Conservation (phyloP, 92 coral and sea anemone genomes). For the Palythoa grandis region DNA sequence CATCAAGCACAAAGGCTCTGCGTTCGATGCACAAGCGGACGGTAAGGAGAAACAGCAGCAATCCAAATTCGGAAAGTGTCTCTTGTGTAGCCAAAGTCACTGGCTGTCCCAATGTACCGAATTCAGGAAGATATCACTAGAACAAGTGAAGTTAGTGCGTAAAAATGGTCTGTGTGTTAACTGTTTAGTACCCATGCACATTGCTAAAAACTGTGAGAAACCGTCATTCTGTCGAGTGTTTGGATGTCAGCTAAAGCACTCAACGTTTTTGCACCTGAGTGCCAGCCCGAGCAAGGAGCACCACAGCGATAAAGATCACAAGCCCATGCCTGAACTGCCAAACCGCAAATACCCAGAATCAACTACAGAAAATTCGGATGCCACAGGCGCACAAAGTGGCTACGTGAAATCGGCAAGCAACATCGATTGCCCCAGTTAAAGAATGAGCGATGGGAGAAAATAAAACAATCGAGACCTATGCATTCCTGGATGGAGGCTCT, state of each 20-base stretch:
- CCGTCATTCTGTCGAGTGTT: slow-evolving; percentile 49
- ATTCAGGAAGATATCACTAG: slow-evolving; percentile 46
- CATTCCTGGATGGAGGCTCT: slow-evolving; percentile 74
- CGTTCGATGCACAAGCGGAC: slow-evolving; percentile 46
- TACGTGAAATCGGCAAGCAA: slow-evolving; percentile 36
- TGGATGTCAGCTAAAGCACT: slow-evolving; percentile 66
- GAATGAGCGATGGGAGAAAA: slow-evolving; percentile 58
- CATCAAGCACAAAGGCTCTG: slow-evolving; percentile 36
- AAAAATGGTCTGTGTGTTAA: slow-evolving; percentile 66
- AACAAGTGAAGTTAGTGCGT: slow-evolving; percentile 60
- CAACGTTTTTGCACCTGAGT: slow-evolving; percentile 61
- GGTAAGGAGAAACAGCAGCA: slow-evolving; percentile 20
- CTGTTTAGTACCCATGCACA: slow-evolving; percentile 62
- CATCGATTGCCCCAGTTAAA: slow-evolving; percentile 51
- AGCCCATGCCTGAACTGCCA: slow-evolving; percentile 3
- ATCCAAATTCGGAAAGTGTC: slow-evolving; percentile 48
- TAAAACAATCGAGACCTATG: slow-evolving; percentile 60
- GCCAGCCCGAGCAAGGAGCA: slow-evolving; percentile 14
- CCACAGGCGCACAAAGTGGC: slow-evolving; percentile 41
- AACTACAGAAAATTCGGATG: not conserved
- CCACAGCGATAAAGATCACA: slow-evolving; percentile 14
- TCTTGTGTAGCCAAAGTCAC: slow-evolving; percentile 49
- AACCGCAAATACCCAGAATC: slow-evolving; percentile 11
- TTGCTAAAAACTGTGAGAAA: slow-evolving; percentile 57
- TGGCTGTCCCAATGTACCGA: slow-evolving; percentile 61